A percentile compares a stretch with the other conserved stretches of the same genome.
Conservation (phyloP, 2,797 vertebrate genomes). For the Silurus aristotelis region DNA sequence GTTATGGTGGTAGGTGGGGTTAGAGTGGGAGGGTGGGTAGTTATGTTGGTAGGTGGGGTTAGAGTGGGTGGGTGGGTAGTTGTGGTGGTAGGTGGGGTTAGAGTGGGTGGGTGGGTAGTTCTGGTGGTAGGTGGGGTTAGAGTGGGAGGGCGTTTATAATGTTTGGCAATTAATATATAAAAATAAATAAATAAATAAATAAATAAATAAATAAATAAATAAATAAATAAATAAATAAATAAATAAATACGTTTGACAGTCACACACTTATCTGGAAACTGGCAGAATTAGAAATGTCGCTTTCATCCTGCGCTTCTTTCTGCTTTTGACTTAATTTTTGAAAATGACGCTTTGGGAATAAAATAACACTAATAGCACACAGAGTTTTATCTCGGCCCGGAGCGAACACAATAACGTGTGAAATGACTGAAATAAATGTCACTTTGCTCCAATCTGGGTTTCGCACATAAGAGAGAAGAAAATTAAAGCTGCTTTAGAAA, state of each 20-base stretch:
- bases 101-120: too few relatives aligned
- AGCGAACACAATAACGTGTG: conserved; percentile 54
- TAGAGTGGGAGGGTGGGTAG: too few relatives aligned
- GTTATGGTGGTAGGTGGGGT: too few relatives aligned
- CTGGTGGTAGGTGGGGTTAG: too few relatives aligned
- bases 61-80: too few relatives aligned
- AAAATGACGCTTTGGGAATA: conserved; percentile 34
- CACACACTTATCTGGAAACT: not conserved
- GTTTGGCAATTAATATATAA: too few relatives aligned
- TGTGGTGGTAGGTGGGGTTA: too few relatives aligned
- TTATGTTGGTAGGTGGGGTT: too few relatives aligned
- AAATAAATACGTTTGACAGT: conserved; percentile 7
- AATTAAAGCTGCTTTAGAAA: not conserved
- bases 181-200: not conserved
- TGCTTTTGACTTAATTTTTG: conserved; percentile 23
- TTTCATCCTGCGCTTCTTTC: not conserved
- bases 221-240: conserved; percentile 17
- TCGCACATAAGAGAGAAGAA: conserved; percentile 47
- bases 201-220: conserved; percentile 18
- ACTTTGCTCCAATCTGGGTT: conserved; percentile 49
- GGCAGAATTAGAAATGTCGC: not conserved
- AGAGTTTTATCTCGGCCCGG: conserved; percentile 50
- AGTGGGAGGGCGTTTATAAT: not conserved
- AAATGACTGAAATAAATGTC: conserved; percentile 55
- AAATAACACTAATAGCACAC: conserved; percentile 44